Conservation (phyloP, 2,113 vertebrate genomes). For the Dicerorhinus sumatrensis region DNA sequence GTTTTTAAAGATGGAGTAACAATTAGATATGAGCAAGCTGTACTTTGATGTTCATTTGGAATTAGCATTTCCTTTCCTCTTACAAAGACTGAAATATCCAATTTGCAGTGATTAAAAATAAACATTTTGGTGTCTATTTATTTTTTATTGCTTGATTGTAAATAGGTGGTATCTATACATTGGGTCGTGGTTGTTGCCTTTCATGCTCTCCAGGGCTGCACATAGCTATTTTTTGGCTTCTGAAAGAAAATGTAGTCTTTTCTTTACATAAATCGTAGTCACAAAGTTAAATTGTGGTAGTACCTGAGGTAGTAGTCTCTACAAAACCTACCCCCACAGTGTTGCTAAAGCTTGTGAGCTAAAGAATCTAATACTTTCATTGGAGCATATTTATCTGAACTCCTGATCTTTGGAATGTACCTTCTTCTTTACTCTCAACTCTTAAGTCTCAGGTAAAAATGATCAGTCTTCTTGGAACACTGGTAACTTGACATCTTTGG, state of each 20-base stretch:
- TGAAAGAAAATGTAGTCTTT: not conserved
- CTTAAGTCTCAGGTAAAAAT: not conserved
- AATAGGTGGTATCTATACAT: not conserved
- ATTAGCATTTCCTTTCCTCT: constrained; percentile 5
- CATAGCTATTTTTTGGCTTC: not conserved
- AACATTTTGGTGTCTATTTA: not conserved
- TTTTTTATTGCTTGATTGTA: not conserved
- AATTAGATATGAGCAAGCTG: not conserved
- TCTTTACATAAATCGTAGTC: not conserved
- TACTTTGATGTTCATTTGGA: not conserved
- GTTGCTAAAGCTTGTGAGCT: not conserved
- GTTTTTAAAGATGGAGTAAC: not conserved
- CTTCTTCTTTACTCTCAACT: not conserved
- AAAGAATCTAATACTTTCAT: not conserved
- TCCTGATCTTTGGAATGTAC: not conserved
- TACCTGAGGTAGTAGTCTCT: not conserved
- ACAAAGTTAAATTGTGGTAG: not conserved
- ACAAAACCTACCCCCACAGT: not conserved
- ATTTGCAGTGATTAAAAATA: not conserved
- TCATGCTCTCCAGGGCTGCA: not conserved
- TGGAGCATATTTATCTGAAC: not conserved
- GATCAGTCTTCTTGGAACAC: not conserved
- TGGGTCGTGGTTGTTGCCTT: not conserved
- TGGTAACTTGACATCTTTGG: not conserved
- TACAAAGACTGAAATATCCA: not conserved